Base-by-base conservation (phyloP, 2,797 vertebrate genomes). In the Aplochiton taeniatus region DNA sequence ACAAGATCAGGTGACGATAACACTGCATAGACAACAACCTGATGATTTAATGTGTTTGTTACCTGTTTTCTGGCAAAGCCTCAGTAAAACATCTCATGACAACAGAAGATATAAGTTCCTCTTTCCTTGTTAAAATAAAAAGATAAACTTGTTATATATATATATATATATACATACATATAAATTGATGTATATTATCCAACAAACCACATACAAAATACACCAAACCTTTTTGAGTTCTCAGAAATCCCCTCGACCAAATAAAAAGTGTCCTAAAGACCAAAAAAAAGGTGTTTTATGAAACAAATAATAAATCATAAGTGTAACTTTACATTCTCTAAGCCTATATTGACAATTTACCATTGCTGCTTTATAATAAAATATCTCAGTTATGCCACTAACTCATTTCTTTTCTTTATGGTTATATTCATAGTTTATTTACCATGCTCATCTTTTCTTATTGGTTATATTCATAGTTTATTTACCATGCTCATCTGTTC, bases 41-140 rank as follows among this genome's bases (percentile, higher is more conserved):
- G 50, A 64, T n/a, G 52, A 10, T 11, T n/a, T 44, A 41, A 62
- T 16, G 0, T 47, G 19, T 4, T 44, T 44, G 13, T 61, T 70
- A 98, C 98, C 96, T 96, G 72, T 97, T 98, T 86, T 98, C 98
- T 7, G 98, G 98, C 70, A 99, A 90, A 72, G 96, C 95, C 90
- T 99, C 98, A n/a, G 96, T 98, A 82, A 99, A 93, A 83, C 94
- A 95, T 87, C 94, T 91, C 79, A 98, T 82, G 13, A 95, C 93
- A 58, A 98, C 81, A 57, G 92, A 73, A 8, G 93, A 92, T 16
- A 93, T 54, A 0, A 89, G 83, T 6, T 85, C 86, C 61, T 91
- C 88, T 47, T 73, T 74, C 61, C 93, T 94, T 45, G 3, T 49
- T 51, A 4, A 63, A 18, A 10, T 65, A 20, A 19, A 66, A 4